A percentile compares a stretch with the other conserved stretches of the same genome.
These are phyloP conservation scores for Dipodomys stephensi DNA, from an alignment of 2,113 vertebrate genomes.

Conservation along the genomic window DNA sequence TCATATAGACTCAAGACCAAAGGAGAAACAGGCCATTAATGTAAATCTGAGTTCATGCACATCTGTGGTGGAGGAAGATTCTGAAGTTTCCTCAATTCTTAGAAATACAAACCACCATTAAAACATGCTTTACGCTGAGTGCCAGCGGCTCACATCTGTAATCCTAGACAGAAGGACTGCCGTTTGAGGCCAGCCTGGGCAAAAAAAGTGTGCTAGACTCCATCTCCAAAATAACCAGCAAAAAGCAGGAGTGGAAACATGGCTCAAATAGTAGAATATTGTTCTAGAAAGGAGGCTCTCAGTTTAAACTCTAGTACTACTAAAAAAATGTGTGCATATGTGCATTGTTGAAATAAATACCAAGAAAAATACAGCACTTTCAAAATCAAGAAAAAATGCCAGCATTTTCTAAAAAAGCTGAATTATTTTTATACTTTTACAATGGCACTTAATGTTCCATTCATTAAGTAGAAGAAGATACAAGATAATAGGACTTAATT, in stretches of 20 bases:
- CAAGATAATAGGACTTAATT: conserved; percentile 66
- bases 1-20: neutral
- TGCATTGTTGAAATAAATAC: conserved; percentile 59
- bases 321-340: no score
- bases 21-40: neutral
- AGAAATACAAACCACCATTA: conserved; percentile 50
- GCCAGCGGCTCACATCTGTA: no score
- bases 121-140: neutral
- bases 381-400: conserved; percentile 73
- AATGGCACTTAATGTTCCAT: conserved; percentile 70
- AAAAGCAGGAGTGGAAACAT: no score
- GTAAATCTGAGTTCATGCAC: neutral
- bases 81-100: conserved; percentile 40
- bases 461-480: conserved; percentile 71
- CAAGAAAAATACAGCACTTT: conserved; percentile 72
- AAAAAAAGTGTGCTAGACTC: no score
- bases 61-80: conserved; percentile 4
- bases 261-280: no score
- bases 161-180: no score
- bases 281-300: no score
- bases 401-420: conserved; percentile 68
- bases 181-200: no score
- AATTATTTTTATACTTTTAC: conserved; percentile 78
- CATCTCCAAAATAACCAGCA: no score
- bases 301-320: no score